Evolutionary conservation across 2,113 vertebrate species (phyloP).

Genomic region (Sylvilagus bachmani): DNA sequence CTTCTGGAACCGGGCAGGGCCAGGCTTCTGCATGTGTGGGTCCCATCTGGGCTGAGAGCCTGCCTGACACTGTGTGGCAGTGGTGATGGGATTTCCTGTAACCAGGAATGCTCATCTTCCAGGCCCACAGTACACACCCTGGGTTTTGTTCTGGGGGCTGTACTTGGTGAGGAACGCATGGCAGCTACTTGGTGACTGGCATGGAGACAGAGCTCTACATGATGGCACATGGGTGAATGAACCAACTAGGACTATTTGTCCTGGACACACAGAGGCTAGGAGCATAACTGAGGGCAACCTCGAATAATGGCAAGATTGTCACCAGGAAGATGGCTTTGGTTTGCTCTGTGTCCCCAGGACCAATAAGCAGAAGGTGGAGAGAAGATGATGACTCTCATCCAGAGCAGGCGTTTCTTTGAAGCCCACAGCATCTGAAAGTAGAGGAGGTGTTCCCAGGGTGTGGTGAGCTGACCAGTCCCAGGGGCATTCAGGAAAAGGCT

Average conservation of each 20-base stretch:
- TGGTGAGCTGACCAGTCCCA: background rate
- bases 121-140: background rate
- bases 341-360: background rate
- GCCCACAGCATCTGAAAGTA: background rate
- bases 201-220: background rate
- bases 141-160: background rate
- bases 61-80: background rate
- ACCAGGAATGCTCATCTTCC: background rate
- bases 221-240: background rate
- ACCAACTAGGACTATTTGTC: background rate
- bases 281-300: background rate
- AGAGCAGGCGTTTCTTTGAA: background rate
- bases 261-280: background rate
- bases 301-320: background rate
- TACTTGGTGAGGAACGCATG: background rate
- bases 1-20: no score
- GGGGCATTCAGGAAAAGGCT: background rate
- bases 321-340: background rate
- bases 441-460: background rate
- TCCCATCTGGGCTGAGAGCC: background rate
- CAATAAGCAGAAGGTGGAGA: background rate
- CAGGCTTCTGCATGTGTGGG: no score
- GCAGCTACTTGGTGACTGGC: background rate
- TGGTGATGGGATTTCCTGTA: no score
- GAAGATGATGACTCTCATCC: background rate